Percentiles rank a stretch among this genome's conserved stretches.
Evolutionary conservation across 2,113 vertebrate genomes (phyloP).

Genomic region (Podarcis cretensis): DNA sequence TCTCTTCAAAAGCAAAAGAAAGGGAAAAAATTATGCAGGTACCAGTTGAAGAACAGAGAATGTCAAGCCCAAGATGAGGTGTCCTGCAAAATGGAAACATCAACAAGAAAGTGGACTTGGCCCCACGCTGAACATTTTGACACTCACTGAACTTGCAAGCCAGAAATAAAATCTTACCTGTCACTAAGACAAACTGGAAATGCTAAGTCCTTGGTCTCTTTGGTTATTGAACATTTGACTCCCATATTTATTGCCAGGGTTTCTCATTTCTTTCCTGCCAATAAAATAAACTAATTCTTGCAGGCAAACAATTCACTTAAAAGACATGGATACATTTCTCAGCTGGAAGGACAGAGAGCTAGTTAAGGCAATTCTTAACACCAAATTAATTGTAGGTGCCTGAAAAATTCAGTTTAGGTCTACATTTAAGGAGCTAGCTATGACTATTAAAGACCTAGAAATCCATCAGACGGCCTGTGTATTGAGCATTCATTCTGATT

Average conservation of each 20-base stretch:
- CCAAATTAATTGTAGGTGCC: not conserved
- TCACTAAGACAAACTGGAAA: conserved; percentile 34
- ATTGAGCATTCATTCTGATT: no score
- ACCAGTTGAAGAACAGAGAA: not conserved
- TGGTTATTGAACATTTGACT: conserved; percentile 31
- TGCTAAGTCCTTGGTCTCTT: conserved; percentile 29
- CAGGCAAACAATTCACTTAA: conserved; percentile 17
- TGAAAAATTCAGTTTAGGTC: not conserved
- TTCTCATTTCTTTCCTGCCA: conserved; percentile 23
- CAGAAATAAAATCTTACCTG: conserved; percentile 28
- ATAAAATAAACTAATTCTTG: conserved; percentile 27
- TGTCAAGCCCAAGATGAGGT: not conserved
- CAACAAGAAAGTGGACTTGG: conserved; percentile 6
- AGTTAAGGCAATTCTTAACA: not conserved
- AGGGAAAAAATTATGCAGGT: no score
- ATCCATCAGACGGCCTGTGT: no score
- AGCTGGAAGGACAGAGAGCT: not conserved
- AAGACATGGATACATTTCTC: not conserved
- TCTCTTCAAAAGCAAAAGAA: not conserved
- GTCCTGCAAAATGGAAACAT: not conserved
- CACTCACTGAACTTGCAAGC: conserved; percentile 17
- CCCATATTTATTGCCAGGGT: conserved; percentile 19
- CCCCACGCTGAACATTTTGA: conserved; percentile 8
- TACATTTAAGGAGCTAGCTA: not conserved
- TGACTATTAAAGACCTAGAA: no score